phyloP scores from a whole-genome alignment of 2,888 invertebrate species.

The Linnaemya vulpina region DNA sequence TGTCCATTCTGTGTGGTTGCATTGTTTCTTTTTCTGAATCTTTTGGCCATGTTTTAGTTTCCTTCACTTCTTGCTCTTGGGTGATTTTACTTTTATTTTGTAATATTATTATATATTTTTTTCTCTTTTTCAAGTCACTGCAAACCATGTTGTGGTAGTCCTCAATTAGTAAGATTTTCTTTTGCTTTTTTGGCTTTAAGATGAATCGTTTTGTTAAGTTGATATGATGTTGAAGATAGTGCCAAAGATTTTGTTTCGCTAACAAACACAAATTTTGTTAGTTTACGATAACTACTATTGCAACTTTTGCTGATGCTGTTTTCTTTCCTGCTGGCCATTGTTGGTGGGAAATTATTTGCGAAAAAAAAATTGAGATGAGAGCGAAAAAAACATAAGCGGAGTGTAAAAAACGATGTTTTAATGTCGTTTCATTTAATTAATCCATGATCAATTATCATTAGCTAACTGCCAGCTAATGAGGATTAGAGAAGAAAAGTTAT shows the following conservation, averaged over 20 bases:
- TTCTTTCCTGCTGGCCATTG: constrained; percentile 30
- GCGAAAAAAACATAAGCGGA: background rate
- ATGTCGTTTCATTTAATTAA: constrained; percentile 16
- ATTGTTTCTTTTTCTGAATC: constrained; percentile 48
- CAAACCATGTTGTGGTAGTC: constrained; percentile 74
- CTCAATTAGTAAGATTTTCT: constrained; percentile 73
- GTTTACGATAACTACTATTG: constrained; percentile 40
- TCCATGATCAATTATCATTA: constrained; percentile 39
- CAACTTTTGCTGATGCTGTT: constrained; percentile 1
- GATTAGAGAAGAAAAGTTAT: background rate
- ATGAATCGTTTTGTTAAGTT: constrained; percentile 73
- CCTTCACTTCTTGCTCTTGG: constrained; percentile 53
- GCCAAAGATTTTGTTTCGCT: constrained; percentile 69
- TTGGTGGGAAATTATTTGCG: constrained; percentile 45
- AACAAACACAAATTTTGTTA: constrained; percentile 58
- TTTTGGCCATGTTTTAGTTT: constrained; percentile 46
- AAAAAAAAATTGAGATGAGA: constrained; percentile 1
- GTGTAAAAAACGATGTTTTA: constrained; percentile 36
- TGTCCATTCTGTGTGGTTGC: constrained; percentile 30
- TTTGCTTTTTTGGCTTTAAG: constrained; percentile 53
- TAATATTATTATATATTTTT: constrained; percentile 59
- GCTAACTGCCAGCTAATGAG: constrained; percentile 6
- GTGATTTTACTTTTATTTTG: constrained; percentile 63
- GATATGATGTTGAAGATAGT: constrained; percentile 73
- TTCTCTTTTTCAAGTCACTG: constrained; percentile 71